Conservation (phyloP, 2,797 vertebrate genomes). For the Micromesistius poutassou region DNA sequence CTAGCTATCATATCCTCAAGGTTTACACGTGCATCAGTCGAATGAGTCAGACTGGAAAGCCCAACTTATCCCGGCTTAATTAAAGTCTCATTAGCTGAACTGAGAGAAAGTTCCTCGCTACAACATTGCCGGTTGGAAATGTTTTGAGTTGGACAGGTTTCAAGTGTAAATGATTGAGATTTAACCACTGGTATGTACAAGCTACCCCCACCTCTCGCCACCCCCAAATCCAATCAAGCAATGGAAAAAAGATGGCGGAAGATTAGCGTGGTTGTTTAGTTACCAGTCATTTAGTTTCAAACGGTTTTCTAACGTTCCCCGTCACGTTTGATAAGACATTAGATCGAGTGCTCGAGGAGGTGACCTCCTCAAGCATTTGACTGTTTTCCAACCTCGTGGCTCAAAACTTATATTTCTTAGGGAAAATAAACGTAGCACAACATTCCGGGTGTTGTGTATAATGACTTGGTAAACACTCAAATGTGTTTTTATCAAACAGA, state of each 20-base stretch:
- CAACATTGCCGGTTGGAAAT: background rate
- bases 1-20: background rate
- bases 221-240: background rate
- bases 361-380: conserved; percentile 33
- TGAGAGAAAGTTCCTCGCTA: background rate
- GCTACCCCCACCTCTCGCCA: background rate
- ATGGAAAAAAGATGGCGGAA: conserved; percentile 66
- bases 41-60: background rate
- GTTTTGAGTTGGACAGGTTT: background rate
- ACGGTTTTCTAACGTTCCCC: conserved; percentile 33
- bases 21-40: background rate
- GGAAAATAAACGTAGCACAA: background rate
- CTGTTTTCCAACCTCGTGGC: conserved; percentile 16
- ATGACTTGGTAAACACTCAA: background rate
- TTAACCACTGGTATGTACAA: background rate
- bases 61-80: background rate
- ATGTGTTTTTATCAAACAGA: background rate
- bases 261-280: conserved; percentile 59
- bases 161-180: background rate
- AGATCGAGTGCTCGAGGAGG: conserved; percentile 54
- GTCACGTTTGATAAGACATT: conserved; percentile 35
- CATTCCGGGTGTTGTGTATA: background rate
- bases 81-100: background rate
- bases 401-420: background rate
- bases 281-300: conserved; percentile 54